Base-by-base conservation (phyloP, 1,140 invertebrate species). In the Drosophila neocordata region DNA sequence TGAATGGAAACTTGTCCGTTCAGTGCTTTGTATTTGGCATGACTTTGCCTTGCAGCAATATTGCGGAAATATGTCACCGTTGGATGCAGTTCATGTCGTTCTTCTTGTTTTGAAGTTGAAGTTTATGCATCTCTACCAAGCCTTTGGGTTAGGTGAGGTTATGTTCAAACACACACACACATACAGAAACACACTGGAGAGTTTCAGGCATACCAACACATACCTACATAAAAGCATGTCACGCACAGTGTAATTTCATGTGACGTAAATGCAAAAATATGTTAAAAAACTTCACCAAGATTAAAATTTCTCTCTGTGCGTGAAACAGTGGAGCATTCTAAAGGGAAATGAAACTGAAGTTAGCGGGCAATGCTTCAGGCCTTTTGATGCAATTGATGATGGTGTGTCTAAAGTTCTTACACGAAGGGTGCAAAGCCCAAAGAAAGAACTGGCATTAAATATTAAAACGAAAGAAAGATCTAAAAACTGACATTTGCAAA, bases 191-290 rank as follows among this genome's bases (percentile, higher is more conserved):
- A 38, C 12, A 38, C n/a, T 38, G 7, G 15, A 48, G 15, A 48
- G 57, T 34, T 41, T n/a, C 48, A n/a, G 6, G 13, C 41, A 69
- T 53, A 37, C 48, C 51, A 8, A 44, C 69, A 68, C 74, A n/a
- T n/a, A n/a, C n/a, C n/a, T n/a, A n/a, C n/a, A 87, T 77, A 85
- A 81, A 85, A 87, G 83, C 82, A 78, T 87, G 82, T 85, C 82
- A 85, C 82, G 82, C 82, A 81, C 77, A 87, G 81, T 74, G 69
- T 81, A 84, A 84, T 84, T 81, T 73, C 82, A 81, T 85, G 82
- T 85, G 82, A 85, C 82, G 82, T 87, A 85, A 85, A 85, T 87
- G 82, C 82, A 85, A 85, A 85, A 87, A 85, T 85, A 85, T 87
- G 82, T 82, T 87, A 82, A 87, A 87, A 87, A 56, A 56, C 75